Conservation (phyloP, 2,888 invertebrate genomes). For the Apamea sordens region DNA sequence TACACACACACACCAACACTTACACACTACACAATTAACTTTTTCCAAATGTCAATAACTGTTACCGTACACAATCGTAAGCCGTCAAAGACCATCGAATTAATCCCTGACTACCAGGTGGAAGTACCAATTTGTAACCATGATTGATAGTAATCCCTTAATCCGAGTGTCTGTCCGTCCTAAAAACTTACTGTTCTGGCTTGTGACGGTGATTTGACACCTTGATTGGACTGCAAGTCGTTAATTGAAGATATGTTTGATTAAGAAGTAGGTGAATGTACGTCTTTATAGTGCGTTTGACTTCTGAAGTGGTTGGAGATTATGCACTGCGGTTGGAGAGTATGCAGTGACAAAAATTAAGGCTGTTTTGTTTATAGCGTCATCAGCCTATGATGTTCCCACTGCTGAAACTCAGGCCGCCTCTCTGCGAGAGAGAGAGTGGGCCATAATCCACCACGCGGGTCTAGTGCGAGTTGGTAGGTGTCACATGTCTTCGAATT, state of each 20-base stretch:
- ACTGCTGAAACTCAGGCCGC: background rate
- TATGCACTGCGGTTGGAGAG: conserved; percentile 1
- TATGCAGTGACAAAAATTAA: background rate
- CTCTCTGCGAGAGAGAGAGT: background rate
- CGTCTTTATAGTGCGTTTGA: conserved; percentile 37
- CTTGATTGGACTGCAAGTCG: conserved; percentile 52
- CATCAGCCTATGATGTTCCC: background rate
- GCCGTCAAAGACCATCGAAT: conserved; percentile 56
- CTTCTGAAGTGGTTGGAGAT: conserved; percentile 22
- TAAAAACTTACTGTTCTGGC: conserved; percentile 75
- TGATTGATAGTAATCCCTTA: conserved; percentile 89
- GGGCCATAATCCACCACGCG: no score
- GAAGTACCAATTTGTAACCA: conserved; percentile 83
- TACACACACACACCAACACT: conserved; percentile 20
- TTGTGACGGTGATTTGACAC: conserved; percentile 50
- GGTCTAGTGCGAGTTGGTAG: no score
- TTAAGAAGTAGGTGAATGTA: conserved; percentile 18
- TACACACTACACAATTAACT: conserved; percentile 60
- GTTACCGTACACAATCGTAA: conserved; percentile 62
- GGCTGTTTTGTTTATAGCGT: background rate
- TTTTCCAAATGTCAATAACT: conserved; percentile 70
- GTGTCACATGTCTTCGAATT: no score
- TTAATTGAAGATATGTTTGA: conserved; percentile 53
- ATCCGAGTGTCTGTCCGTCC: conserved; percentile 80
- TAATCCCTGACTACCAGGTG: conserved; percentile 79